These are phyloP conservation scores for Porites cylindrica DNA, from an alignment of 92 coral and sea anemone genomes.

Conservation along the genomic window DNA sequence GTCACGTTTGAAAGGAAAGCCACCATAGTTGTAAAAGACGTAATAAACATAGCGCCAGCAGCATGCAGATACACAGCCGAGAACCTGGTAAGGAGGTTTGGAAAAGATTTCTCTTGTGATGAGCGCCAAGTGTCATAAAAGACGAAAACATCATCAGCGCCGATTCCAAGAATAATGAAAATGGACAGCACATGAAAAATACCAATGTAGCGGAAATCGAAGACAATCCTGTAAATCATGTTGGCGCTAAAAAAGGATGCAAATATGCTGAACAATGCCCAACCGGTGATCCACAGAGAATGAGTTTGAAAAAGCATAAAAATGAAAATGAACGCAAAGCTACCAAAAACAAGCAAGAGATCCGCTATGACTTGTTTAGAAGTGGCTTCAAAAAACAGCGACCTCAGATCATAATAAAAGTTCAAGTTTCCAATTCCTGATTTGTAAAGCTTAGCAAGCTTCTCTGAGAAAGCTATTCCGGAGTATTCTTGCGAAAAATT, in stretches of 20 bases:
- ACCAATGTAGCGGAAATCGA: conserved; percentile 84
- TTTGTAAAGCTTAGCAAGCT: conserved; percentile 25
- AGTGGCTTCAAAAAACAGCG: conserved; percentile 53
- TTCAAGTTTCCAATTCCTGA: conserved; percentile 69
- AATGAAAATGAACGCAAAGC: conserved; percentile 70
- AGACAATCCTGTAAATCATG: conserved; percentile 67
- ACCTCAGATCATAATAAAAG: conserved; percentile 54
- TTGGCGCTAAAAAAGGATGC: conserved; percentile 80
- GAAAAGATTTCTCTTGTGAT: conserved; percentile 47
- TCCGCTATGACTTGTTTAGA: conserved; percentile 69
- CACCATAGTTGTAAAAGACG: conserved; percentile 80
- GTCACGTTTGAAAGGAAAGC: conserved; percentile 74
- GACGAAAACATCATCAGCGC: conserved; percentile 82
- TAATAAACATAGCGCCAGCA: conserved; percentile 74
- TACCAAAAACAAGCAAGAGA: conserved; percentile 65
- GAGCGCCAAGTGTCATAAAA: conserved; percentile 82
- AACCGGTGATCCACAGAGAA: conserved; percentile 80
- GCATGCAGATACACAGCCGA: conserved; percentile 74
- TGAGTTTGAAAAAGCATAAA: conserved; percentile 80
- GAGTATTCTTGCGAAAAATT: conserved; percentile 45
- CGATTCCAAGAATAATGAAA: conserved; percentile 80
- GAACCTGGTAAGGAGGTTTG: conserved; percentile 54
- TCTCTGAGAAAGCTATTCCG: conserved; percentile 52
- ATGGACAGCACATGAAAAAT: conserved; percentile 80
- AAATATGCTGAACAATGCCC: conserved; percentile 79